Percentiles rank a stretch among this genome's conserved stretches.
Evolutionary conservation across 2,888 invertebrate genomes (phyloP).

Genomic region (Hetaerina titia): DNA sequence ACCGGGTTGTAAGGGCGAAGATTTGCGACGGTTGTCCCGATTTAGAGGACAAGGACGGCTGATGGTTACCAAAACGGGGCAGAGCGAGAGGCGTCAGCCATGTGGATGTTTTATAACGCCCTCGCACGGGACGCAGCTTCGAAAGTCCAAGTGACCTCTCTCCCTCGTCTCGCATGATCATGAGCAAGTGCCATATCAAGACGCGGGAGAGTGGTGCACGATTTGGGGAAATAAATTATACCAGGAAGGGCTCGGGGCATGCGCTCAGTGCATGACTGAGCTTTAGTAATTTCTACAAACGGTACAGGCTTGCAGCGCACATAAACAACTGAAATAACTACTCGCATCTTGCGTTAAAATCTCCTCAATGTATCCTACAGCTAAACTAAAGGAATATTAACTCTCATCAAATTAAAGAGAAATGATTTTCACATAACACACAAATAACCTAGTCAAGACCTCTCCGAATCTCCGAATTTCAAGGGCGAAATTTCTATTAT

Average conservation of each 20-base stretch:
- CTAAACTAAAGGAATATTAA: too few species aligned
- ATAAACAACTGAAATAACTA: neutral
- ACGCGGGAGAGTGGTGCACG: neutral
- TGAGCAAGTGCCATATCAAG: neutral
- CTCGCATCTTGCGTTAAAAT: too few species aligned
- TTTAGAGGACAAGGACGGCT: slow-evolving; percentile 41
- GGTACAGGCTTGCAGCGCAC: neutral
- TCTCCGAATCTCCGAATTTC: too few species aligned
- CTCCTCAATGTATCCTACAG: too few species aligned
- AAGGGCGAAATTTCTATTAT: too few species aligned
- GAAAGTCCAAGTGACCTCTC: slow-evolving; percentile 4
- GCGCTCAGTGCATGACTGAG: neutral
- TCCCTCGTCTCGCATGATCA: neutral
- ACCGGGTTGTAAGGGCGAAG: neutral
- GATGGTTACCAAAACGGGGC: neutral
- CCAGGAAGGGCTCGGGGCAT: neutral
- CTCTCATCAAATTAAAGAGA: too few species aligned
- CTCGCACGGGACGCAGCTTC: neutral
- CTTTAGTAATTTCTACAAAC: neutral
- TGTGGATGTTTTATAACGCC: neutral
- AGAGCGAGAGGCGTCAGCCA: neutral
- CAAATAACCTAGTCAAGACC: too few species aligned
- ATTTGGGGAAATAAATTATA: neutral
- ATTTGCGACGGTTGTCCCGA: slow-evolving; percentile 10
- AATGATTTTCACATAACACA: too few species aligned